phyloP scores from a whole-genome alignment of 2,113 vertebrate genomes.

The Litocranius walleri region DNA sequence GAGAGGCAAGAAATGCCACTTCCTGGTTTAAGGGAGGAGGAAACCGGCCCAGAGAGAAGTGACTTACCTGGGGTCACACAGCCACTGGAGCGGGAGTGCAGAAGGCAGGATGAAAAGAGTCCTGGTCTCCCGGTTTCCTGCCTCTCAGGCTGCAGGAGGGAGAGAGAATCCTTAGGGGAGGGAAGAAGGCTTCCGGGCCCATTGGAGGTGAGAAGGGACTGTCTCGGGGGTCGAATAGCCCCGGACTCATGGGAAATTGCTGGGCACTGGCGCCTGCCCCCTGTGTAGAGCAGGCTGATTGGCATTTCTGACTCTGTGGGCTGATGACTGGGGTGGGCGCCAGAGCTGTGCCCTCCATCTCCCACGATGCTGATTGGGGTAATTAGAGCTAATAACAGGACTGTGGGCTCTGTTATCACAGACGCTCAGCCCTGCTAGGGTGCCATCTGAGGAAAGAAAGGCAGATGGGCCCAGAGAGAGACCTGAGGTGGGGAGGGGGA shows the following conservation, averaged over 20 bases:
- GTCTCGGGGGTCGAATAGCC: not conserved
- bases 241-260: not conserved
- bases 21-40: not conserved
- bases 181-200: not conserved
- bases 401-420: constrained; percentile 38
- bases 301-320: constrained; percentile 62
- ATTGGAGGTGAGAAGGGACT: not conserved
- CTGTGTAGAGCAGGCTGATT: constrained; percentile 21
- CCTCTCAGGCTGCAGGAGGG: not conserved
- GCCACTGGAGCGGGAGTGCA: not conserved
- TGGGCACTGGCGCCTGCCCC: no score
- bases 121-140: not conserved
- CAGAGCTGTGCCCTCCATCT: not conserved
- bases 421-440: not conserved
- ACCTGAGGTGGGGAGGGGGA: not conserved
- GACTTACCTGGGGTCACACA: not conserved
- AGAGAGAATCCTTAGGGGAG: no score
- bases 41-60: not conserved
- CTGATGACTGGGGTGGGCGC: not conserved
- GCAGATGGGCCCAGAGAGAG: not conserved
- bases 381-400: constrained; percentile 69
- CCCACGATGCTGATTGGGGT: constrained; percentile 38
- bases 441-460: not conserved
- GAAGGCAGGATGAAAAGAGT: not conserved
- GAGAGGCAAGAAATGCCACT: not conserved